These are phyloP conservation scores for Porphyrio hochstetteri DNA, from an alignment of 2,113 vertebrate genomes.

Conservation along the genomic window DNA sequence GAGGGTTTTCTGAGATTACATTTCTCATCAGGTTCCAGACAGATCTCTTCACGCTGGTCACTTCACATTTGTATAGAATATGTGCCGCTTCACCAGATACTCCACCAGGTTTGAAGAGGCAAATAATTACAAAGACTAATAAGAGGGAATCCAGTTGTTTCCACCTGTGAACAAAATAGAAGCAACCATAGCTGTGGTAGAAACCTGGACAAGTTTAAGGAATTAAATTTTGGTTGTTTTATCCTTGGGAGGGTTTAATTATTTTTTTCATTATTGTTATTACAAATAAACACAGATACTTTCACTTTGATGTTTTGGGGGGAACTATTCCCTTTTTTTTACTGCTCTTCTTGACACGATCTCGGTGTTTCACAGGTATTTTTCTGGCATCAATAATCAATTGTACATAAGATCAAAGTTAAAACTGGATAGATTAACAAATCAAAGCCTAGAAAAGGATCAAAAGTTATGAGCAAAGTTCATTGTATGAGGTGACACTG, in stretches of 20 bases:
- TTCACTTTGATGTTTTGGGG: not conserved
- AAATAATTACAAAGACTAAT: not conserved
- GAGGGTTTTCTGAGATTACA: not conserved
- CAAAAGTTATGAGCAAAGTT: not conserved
- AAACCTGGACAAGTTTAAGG: not conserved
- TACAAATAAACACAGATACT: not conserved
- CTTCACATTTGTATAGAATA: not conserved
- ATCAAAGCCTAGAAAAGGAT: not conserved
- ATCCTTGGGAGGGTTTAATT: not conserved
- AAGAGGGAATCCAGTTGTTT: not conserved
- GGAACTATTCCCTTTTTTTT: not conserved
- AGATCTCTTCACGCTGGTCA: not conserved
- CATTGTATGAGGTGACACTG: not conserved
- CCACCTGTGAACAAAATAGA: not conserved
- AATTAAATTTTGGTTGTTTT: accelerated
- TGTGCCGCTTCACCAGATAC: not conserved
- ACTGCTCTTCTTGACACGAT: not conserved
- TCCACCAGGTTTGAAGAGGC: not conserved
- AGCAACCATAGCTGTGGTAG: not conserved
- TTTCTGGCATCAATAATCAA: not conserved
- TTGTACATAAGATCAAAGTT: not conserved
- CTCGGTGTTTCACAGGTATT: not conserved
- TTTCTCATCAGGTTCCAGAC: constrained; percentile 25
- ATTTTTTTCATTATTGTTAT: not conserved
- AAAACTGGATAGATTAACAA: not conserved